Base-by-base conservation (phyloP, 2,888 invertebrate species). In the Rhamnusium bicolor region DNA sequence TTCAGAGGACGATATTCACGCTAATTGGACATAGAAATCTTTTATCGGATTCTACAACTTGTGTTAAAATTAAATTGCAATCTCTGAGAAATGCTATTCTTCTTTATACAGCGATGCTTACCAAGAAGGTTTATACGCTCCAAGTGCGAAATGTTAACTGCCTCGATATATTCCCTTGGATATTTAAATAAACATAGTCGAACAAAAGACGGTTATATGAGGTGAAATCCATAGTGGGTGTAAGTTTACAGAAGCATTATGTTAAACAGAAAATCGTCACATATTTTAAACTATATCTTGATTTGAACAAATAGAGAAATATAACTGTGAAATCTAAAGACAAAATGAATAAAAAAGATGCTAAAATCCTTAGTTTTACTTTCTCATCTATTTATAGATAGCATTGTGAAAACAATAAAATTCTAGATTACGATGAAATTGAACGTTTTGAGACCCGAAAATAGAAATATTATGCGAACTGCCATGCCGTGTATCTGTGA, bases 21-120 rank as follows among this genome's bases (percentile, higher is more conserved):
- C 79, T 82, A 82, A 82, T 82, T 83, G 79, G 79, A 79, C 73
- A 69, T 66, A 56, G 74, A 80, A 71, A 75, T 72, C 75, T 76
- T 76, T 76, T 72, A 76, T 78, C 61, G 76, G 71, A 78, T 78
- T 78, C 78, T 78, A 78, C 78, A 40, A 65, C 72, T 73, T 71
- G 74, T 69, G 74, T 78, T 78, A 72, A 78, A 78, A 78, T 75
- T 75, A 78, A 72, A 77, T 77, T 71, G 75, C 77, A 73, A 74
- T 77, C 73, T 70, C 72, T 40, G 69, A 73, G 75, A 75, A 77
- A 73, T 73, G 75, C 69, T 73, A 69, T 74, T 74, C 72, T 69
- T 71, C 77, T 74, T 71, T 74, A 69, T 71, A 73, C 63, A 66
- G 74, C 69, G 54, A 65, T 71, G 71, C 49, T 71, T 77, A 75